Evolutionary conservation across 2,797 vertebrate genomes (phyloP).

Genomic region (Anolis apletophallus): DNA sequence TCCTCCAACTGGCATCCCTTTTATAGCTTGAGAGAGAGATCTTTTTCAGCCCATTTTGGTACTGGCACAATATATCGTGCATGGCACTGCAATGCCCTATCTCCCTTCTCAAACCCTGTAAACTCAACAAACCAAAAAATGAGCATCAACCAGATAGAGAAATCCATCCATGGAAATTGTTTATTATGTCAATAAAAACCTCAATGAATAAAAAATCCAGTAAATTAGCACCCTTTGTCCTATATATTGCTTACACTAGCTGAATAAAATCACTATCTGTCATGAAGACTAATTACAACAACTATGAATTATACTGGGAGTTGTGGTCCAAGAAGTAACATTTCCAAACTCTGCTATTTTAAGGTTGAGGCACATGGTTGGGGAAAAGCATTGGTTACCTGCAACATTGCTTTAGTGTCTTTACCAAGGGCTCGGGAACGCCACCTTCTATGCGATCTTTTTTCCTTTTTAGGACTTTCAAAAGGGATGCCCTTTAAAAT

Average conservation of each 20-base stretch:
- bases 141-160: neutral
- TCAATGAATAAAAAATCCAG: neutral
- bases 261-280: conserved; percentile 21
- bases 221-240: neutral
- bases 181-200: conserved; percentile 21
- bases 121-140: neutral
- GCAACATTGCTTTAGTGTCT: conserved; percentile 92
- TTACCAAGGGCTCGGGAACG: conserved; percentile 90
- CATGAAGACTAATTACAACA: neutral
- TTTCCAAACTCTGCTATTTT: neutral
- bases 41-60: neutral
- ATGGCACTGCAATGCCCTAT: neutral
- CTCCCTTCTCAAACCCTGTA: neutral
- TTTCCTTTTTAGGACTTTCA: conserved; percentile 97
- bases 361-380: neutral
- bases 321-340: too few relatives aligned
- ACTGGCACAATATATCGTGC: neutral
- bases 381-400: conserved; percentile 79
- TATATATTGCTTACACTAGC: neutral
- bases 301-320: neutral
- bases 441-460: conserved; percentile 91
- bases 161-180: neutral
- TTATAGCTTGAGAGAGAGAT: neutral
- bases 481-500: conserved; percentile 85
- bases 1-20: neutral